Percentiles rank a stretch among this genome's conserved stretches.
phyloP scores from a whole-genome alignment of 2,888 invertebrate genomes.

The Odontocolon sp. region DNA sequence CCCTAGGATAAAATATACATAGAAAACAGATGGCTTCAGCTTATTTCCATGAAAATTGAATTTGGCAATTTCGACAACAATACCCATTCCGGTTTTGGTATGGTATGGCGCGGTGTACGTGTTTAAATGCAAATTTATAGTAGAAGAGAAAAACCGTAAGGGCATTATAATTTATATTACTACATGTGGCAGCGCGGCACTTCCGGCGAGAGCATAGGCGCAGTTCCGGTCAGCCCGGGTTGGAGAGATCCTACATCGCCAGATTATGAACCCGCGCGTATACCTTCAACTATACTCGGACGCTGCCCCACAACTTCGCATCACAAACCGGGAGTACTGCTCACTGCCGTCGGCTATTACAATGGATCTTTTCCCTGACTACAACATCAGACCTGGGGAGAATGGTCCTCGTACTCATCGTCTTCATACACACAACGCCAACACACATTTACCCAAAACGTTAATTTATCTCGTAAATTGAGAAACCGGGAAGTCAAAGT shows the following conservation, averaged over 20 bases:
- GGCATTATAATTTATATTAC: slow-evolving; percentile 80
- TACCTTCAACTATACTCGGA: slow-evolving; percentile 31
- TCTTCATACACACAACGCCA: neutral
- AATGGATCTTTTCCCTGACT: slow-evolving; percentile 77
- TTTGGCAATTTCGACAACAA: slow-evolving; percentile 74
- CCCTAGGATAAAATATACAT: neutral
- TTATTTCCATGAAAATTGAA: slow-evolving; percentile 74
- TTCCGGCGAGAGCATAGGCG: slow-evolving; percentile 79
- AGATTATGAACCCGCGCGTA: slow-evolving; percentile 78
- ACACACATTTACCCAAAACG: neutral
- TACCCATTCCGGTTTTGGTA: slow-evolving; percentile 71
- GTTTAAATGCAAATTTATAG: slow-evolving; percentile 77
- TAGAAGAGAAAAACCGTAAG: slow-evolving; percentile 77
- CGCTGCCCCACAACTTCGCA: slow-evolving; percentile 2
- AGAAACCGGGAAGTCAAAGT: slow-evolving; percentile 30
- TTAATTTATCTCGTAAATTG: slow-evolving; percentile 38
- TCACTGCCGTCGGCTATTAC: slow-evolving; percentile 66
- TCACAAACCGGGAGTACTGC: slow-evolving; percentile 23
- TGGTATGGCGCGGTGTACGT: slow-evolving; percentile 16
- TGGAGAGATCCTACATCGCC: slow-evolving; percentile 79
- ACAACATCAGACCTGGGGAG: slow-evolving; percentile 70
- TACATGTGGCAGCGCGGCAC: slow-evolving; percentile 79
- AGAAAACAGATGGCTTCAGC: slow-evolving; percentile 46
- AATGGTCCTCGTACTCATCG: slow-evolving; percentile 30
- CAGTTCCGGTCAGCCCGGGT: slow-evolving; percentile 79